Evolutionary conservation across 2,113 vertebrate genomes (phyloP).

Genomic region (Cyphomyrus discorhynchus): DNA sequence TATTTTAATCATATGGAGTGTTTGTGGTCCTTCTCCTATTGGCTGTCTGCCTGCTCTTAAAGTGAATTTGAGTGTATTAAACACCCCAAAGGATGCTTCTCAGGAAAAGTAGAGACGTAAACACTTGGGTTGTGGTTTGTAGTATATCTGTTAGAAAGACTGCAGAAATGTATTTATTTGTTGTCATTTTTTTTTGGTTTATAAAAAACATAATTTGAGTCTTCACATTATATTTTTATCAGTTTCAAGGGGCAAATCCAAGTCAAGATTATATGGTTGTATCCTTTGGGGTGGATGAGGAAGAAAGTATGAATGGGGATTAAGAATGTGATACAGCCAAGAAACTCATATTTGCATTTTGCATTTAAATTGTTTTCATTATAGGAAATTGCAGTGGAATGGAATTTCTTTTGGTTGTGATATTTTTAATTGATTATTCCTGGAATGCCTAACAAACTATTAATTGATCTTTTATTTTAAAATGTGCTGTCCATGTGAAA

Average conservation of each 20-base stretch:
- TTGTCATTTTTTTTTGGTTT: not conserved
- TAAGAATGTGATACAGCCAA: no score
- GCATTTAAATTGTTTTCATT: no score
- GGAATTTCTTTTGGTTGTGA: not conserved
- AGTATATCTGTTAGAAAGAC: not conserved
- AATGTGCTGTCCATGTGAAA: not conserved
- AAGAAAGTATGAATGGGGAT: no score
- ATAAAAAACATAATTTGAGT: not conserved
- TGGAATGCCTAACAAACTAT: not conserved
- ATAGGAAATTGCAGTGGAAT: no score
- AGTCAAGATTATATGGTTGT: no score
- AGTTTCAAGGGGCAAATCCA: not conserved
- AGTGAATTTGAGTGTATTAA: not conserved
- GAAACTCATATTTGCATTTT: no score
- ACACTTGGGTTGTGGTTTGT: not conserved
- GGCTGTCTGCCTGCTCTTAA: not conserved
- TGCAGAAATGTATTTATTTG: not conserved
- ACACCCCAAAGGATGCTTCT: not conserved
- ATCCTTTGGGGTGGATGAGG: no score
- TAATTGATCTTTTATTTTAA: not conserved
- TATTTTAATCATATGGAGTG: not conserved
- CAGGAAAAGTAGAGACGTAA: not conserved
- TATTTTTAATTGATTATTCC: not conserved
- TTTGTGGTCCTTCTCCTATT: not conserved
- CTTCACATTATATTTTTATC: not conserved